Evolutionary conservation across 53 echinoderm and acorn worm genomes (phyloP).

Genomic region (Stichopus horrens): DNA sequence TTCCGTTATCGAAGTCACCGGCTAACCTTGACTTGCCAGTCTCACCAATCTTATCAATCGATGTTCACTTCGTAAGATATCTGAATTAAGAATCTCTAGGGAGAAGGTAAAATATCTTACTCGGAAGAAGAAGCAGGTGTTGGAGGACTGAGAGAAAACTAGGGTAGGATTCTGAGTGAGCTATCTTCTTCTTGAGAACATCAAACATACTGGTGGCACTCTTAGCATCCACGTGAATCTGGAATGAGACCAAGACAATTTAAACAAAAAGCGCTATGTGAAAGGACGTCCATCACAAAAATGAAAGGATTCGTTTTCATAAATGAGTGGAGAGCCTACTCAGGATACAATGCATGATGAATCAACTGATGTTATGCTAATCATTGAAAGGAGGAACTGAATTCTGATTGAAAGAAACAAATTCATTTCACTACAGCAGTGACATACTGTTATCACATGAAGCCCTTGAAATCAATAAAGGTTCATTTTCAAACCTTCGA

Average conservation of each 20-base stretch:
- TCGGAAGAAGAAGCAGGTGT: conserved; percentile 94
- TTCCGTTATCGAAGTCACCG: background rate
- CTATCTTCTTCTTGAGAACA: conserved; percentile 91
- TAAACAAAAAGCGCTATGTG: background rate
- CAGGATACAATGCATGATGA: no score
- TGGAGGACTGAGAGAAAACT: conserved; percentile 91
- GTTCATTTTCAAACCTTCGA: no score
- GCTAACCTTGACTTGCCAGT: background rate
- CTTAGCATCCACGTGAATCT: conserved; percentile 91
- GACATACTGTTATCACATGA: no score
- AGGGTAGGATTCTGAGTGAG: conserved; percentile 94
- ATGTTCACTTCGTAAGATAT: background rate
- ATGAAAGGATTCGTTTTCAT: no score
- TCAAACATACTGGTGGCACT: conserved; percentile 99
- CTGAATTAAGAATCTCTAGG: background rate
- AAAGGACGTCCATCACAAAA: no score
- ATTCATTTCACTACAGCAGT: no score
- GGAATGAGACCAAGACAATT: background rate
- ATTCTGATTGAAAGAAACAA: no score
- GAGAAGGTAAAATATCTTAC: conserved; percentile 58
- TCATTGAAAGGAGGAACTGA: no score
- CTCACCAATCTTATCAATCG: background rate
- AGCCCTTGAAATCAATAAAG: no score
- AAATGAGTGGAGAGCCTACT: no score
- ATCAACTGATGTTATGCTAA: no score